Base-by-base conservation (phyloP, 2,113 vertebrate species). In the Vulpes vulpes region DNA sequence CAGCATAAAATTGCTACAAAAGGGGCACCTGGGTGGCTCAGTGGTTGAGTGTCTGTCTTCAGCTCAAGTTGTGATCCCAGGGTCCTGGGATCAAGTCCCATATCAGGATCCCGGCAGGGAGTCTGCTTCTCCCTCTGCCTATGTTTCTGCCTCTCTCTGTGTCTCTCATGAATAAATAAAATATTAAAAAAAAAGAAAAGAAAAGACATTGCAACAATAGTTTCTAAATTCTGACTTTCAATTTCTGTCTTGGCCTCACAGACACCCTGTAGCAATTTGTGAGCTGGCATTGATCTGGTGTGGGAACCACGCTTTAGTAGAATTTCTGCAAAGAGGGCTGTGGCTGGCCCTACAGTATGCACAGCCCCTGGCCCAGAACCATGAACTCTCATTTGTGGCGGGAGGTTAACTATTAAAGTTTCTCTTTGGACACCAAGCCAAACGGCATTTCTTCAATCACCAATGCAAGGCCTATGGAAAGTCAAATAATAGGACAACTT, bases 241-340 rank as follows among this genome's bases (percentile, higher is more conserved):
- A 0, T 6, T 2, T 65, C 78, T 67, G 12, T 64, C 22, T 32
- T 55, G 64, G 27, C 0, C 23, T 82, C 73, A 19, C 5, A 0
- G 22, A 2, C 25, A 14, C 22, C n/a, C 14, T 27, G 19, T 43
- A 32, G 49, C 11, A 86, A 30, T 35, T 14, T 53, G 20, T 30
- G 55, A 73, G 30, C 19, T 20, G 43, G 25, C 30, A 1, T 5
- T 1, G 9, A 51, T 80, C 11, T 12, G 2, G 0, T 11, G 4
- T 14, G 27, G 7, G 53, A 23, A 25, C 14, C 17, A 92, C 4
- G 17, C n/a, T 83, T 78, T 23, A 59, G 49, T 8, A 35, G 23
- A 38, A 71, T 69, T 32, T 22, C 88, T 30, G 1, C 22, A n/a
- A 20, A 81, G 53, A 83, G 11, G 49, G 8, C 51, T 15, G 8